Conservation (phyloP, 92 coral and sea anemone species). For the Epizoanthus stellaris region DNA sequence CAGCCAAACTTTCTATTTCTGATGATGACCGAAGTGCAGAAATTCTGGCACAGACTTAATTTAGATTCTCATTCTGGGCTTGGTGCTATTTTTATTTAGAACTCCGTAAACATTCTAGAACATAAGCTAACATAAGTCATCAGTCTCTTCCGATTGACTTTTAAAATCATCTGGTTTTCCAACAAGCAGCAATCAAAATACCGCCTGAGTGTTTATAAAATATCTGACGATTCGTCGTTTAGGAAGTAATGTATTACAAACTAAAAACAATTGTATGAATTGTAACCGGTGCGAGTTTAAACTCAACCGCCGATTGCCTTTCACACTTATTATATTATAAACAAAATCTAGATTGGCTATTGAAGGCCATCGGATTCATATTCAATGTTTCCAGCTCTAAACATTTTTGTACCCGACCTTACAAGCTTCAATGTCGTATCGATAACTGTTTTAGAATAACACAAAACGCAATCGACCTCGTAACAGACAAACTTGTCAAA, state of each 20-base stretch:
- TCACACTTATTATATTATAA: neutral
- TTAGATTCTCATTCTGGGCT: neutral
- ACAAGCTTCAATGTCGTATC: neutral
- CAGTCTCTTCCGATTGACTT: neutral
- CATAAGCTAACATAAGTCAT: too few relatives aligned
- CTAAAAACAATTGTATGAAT: conserved; percentile 4
- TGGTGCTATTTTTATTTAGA: neutral
- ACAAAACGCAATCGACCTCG: conserved; percentile 7
- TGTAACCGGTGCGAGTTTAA: neutral
- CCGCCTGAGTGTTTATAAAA: neutral
- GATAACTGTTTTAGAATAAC: neutral
- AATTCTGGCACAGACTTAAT: neutral
- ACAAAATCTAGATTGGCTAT: conserved; percentile 14
- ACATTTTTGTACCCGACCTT: neutral
- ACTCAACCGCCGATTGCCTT: conserved; percentile 1
- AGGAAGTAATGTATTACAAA: neutral
- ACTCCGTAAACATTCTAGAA: neutral
- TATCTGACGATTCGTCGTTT: neutral
- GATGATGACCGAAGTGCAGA: neutral
- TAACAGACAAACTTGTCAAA: conserved; percentile 11
- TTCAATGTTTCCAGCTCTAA: conserved; percentile 33
- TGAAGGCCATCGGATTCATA: neutral
- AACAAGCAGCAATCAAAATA: neutral
- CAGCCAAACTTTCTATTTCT: neutral
- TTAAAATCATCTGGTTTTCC: neutral